phyloP scores from a whole-genome alignment of 2,888 invertebrate species.

The Callyntrura guangdongensis region DNA sequence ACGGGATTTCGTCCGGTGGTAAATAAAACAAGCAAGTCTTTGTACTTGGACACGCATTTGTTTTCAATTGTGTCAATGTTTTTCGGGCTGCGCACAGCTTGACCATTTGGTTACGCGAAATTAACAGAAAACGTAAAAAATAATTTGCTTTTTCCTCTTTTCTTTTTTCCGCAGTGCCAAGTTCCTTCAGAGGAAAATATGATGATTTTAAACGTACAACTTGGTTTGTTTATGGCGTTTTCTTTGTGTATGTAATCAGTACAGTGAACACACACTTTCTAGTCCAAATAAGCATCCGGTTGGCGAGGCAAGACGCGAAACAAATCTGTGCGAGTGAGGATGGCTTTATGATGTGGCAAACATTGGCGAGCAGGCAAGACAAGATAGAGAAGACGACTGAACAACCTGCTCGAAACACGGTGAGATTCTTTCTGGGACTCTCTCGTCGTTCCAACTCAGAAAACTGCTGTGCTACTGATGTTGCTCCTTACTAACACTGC shows the following conservation, averaged over 20 bases:
- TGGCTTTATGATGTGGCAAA: too few species aligned
- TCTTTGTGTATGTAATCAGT: not conserved
- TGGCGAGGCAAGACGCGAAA: not conserved
- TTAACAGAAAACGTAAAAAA: not conserved
- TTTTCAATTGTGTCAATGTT: too few species aligned
- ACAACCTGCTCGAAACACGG: conserved; percentile 67
- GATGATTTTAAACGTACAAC: too few species aligned
- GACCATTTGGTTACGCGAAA: not conserved
- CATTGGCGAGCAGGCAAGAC: not conserved
- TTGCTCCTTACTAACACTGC: not conserved
- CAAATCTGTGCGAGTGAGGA: not conserved
- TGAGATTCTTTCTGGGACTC: conserved; percentile 60
- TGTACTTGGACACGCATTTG: too few species aligned
- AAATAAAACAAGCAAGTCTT: too few species aligned
- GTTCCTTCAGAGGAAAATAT: too few species aligned
- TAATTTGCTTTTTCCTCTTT: not conserved
- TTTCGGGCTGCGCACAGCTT: too few species aligned
- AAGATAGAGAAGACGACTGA: conserved; percentile 10
- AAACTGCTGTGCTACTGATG: conserved; percentile 1
- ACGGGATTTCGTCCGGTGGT: too few species aligned
- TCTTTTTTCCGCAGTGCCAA: not conserved
- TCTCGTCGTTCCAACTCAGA: conserved; percentile 36
- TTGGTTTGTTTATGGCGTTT: too few species aligned
- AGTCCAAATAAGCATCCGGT: not conserved
- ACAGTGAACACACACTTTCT: not conserved